phyloP scores from a whole-genome alignment of 2,888 invertebrate species.

The Scrobipalpa costella region DNA sequence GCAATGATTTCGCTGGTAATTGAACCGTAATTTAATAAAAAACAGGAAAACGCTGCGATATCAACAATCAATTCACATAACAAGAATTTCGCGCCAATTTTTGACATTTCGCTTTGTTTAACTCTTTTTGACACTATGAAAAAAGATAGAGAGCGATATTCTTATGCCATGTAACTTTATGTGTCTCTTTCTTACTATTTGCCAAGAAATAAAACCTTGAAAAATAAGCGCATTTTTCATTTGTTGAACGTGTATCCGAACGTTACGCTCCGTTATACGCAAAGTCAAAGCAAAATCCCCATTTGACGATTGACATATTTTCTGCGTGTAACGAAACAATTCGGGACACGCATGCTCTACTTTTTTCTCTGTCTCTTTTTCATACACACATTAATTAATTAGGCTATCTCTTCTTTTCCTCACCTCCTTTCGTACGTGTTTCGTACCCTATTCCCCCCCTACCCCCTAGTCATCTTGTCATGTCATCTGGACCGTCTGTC shows the following conservation, averaged over 20 bases:
- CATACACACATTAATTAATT: not conserved
- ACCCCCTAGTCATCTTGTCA: not conserved
- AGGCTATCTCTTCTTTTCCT: not conserved
- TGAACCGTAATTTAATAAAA: not conserved
- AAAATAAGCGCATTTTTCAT: not conserved
- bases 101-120: conserved; percentile 1
- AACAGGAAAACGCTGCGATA: no score
- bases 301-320: not conserved
- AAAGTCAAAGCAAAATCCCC: not conserved
- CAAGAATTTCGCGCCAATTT: conserved; percentile 5
- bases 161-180: not conserved
- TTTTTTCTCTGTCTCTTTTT: not conserved
- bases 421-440: not conserved
- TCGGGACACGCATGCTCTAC: not conserved
- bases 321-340: not conserved
- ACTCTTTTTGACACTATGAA: not conserved
- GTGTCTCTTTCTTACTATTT: not conserved
- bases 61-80: not conserved
- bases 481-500: not conserved
- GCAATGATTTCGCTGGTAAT: not conserved
- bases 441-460: no score
- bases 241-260: not conserved
- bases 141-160: no score
- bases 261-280: not conserved
- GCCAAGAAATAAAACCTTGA: not conserved